A percentile compares a stretch with the other conserved stretches of the same genome.
Conservation (phyloP, 2,113 vertebrate species). For the Engraulis encrasicolus region DNA sequence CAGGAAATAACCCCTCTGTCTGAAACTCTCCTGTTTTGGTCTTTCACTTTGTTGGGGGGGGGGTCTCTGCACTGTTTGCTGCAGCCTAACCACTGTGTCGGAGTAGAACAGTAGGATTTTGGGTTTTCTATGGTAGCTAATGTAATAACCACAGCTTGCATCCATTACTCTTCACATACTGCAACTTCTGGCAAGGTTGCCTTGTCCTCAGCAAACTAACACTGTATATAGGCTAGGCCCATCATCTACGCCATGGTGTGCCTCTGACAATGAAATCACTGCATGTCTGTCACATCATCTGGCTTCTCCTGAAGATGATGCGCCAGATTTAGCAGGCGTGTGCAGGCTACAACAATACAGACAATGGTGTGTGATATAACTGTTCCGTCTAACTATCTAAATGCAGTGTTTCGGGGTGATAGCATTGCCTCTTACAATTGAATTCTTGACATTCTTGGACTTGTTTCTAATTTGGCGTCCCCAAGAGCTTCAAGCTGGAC, state of each 20-base stretch:
- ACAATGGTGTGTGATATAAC: constrained; percentile 4
- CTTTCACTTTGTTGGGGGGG: neutral
- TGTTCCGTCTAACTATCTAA: neutral
- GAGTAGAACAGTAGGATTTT: neutral
- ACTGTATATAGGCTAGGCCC: neutral
- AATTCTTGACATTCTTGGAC: neutral
- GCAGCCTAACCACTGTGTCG: neutral
- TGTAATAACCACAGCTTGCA: constrained; percentile 6
- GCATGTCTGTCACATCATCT: neutral
- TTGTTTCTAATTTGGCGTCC: constrained; percentile 2
- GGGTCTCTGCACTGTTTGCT: neutral
- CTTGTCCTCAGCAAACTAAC: neutral
- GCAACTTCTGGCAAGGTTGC: too few relatives aligned
- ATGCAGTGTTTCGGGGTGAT: neutral
- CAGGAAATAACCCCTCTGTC: neutral
- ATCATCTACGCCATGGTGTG: neutral
- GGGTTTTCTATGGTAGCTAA: constrained; percentile 1
- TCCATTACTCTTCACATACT: constrained; percentile 11
- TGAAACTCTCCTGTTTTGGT: neutral
- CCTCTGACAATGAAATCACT: neutral
- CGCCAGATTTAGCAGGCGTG: neutral
- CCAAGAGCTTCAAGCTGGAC: neutral
- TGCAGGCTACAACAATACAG: neutral
- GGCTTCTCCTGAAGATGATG: neutral
- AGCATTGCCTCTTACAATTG: constrained; percentile 15